A percentile compares a stretch with the other conserved stretches of the same genome.
These are phyloP conservation scores for Chamaea fasciata DNA, from an alignment of 2,113 vertebrate genomes.

Conservation along the genomic window DNA sequence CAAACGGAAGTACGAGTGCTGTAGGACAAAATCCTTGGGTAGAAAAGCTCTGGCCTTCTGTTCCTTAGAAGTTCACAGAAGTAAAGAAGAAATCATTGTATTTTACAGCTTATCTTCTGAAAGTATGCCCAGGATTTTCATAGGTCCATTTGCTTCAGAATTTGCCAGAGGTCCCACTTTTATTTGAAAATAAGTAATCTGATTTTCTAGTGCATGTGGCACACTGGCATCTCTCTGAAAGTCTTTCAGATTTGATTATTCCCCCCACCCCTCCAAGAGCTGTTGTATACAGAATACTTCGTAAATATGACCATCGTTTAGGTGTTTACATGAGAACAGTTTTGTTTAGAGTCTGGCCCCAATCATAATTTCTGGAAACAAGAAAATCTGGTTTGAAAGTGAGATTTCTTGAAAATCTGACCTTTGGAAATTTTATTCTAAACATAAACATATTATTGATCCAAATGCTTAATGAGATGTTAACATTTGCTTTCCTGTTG, in stretches of 20 bases:
- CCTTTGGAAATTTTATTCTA: neutral
- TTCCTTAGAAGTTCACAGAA: neutral
- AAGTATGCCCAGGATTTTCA: neutral
- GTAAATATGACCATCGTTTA: neutral
- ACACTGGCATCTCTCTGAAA: neutral
- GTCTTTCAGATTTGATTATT: neutral
- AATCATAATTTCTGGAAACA: neutral
- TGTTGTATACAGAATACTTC: neutral
- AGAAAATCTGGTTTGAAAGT: neutral
- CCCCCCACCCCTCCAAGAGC: neutral
- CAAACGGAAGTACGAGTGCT: neutral
- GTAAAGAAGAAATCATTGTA: neutral
- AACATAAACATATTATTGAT: neutral
- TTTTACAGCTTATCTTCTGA: neutral
- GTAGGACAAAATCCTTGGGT: neutral
- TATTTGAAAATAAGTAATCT: neutral
- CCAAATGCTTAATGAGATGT: neutral
- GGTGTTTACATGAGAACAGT: neutral
- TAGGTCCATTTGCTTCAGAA: neutral
- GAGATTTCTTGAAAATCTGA: neutral
- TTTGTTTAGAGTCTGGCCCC: neutral
- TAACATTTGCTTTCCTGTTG: neutral
- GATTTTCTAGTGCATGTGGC: neutral
- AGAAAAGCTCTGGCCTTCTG: neutral
- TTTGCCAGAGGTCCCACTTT: neutral